Evolutionary conservation across 2,113 vertebrate species (phyloP).

Genomic region (Mystacornis crossleyi): DNA sequence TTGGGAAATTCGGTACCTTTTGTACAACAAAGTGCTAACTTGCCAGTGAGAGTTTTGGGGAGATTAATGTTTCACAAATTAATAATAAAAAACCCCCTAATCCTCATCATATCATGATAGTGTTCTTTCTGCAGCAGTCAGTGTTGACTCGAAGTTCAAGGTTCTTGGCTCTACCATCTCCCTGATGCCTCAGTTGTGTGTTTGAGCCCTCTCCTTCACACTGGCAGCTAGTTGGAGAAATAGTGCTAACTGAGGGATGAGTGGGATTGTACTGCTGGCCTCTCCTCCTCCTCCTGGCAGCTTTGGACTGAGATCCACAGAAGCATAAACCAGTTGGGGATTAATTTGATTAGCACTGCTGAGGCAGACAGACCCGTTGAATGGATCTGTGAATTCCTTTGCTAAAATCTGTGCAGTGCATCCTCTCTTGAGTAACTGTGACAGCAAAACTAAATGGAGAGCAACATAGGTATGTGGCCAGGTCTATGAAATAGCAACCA

Average conservation of each 20-base stretch:
- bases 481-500: background rate
- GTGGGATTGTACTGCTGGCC: background rate
- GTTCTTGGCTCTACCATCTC: background rate
- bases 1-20: background rate
- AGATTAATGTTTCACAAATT: background rate
- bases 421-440: background rate
- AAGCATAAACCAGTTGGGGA: background rate
- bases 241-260: background rate
- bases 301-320: background rate
- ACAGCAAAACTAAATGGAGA: background rate
- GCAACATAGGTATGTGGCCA: background rate
- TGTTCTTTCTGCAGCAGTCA: background rate
- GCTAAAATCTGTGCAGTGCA: background rate
- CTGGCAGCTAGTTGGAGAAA: background rate
- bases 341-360: background rate
- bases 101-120: background rate
- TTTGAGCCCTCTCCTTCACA: background rate
- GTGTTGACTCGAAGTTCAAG: background rate
- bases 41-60: background rate
- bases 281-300: background rate
- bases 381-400: background rate
- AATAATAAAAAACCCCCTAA: background rate
- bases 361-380: background rate
- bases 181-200: background rate
- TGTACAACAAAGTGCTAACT: background rate